phyloP scores from a whole-genome alignment of 2,888 invertebrate species.

The Drosophila quinaria region DNA sequence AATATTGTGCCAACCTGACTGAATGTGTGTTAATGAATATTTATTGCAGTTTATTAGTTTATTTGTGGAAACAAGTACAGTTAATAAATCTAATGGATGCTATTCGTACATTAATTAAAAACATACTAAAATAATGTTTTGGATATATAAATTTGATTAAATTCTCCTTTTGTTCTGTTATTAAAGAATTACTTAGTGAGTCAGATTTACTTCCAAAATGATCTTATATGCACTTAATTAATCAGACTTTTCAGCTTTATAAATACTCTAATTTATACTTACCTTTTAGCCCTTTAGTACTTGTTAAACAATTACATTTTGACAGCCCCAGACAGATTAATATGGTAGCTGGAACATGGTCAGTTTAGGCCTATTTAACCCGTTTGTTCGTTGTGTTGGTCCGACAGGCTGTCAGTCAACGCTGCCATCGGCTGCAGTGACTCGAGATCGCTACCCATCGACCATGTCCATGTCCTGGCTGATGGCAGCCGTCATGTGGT shows the following conservation, averaged over 20 bases:
- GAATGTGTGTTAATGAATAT: conserved; percentile 24
- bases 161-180: neutral
- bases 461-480: conserved; percentile 44
- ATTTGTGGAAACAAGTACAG: neutral
- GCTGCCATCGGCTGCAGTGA: conserved; percentile 45
- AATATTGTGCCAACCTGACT: conserved; percentile 5
- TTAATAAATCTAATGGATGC: conserved; percentile 15
- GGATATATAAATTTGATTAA: neutral
- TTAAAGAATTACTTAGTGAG: neutral
- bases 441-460: conserved; percentile 53
- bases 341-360: neutral
- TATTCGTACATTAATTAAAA: no score
- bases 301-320: no score
- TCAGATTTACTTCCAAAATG: no score
- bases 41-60: neutral
- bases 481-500: conserved; percentile 73
- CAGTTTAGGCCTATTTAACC: neutral
- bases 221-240: no score
- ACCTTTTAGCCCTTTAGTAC: no score
- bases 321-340: neutral
- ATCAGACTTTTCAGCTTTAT: neutral
- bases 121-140: neutral
- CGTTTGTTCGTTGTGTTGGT: neutral
- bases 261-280: no score
- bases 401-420: conserved; percentile 57